These are phyloP conservation scores for Philhelius pedissequus DNA, from an alignment of 2,888 invertebrate genomes.

Conservation along the genomic window DNA sequence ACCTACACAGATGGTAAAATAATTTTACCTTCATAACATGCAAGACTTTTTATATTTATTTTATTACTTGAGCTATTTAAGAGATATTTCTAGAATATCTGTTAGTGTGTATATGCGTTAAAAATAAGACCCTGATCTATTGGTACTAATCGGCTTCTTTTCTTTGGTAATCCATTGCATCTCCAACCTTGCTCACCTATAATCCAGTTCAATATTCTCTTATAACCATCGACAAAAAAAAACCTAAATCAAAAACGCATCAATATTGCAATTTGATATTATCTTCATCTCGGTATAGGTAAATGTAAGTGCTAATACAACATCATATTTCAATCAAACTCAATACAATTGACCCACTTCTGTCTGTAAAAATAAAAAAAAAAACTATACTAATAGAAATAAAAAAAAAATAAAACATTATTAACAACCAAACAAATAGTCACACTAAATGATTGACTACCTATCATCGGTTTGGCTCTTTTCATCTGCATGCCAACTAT, in stretches of 20 bases:
- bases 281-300: not conserved
- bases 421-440: conserved; percentile 20
- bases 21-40: not conserved
- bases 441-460: conserved; percentile 50
- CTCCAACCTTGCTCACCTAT: conserved; percentile 27
- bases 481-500: conserved; percentile 58
- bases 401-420: not conserved
- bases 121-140: not conserved
- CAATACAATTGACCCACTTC: conserved; percentile 61
- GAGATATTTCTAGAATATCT: not conserved
- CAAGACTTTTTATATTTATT: not conserved
- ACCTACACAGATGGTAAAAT: too few species aligned
- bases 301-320: not conserved
- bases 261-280: conserved; percentile 39
- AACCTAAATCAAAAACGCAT: conserved; percentile 10
- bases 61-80: not conserved
- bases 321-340: conserved; percentile 56
- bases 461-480: conserved; percentile 43
- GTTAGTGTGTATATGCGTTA: not conserved
- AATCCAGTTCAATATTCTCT: conserved; percentile 39
- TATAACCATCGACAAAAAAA: not conserved
- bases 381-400: not conserved
- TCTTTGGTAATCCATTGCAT: conserved; percentile 24
- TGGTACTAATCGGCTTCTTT: not conserved
- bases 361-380: conserved; percentile 17